phyloP scores from a whole-genome alignment of 2,797 vertebrate genomes.

The Selene dorsalis region DNA sequence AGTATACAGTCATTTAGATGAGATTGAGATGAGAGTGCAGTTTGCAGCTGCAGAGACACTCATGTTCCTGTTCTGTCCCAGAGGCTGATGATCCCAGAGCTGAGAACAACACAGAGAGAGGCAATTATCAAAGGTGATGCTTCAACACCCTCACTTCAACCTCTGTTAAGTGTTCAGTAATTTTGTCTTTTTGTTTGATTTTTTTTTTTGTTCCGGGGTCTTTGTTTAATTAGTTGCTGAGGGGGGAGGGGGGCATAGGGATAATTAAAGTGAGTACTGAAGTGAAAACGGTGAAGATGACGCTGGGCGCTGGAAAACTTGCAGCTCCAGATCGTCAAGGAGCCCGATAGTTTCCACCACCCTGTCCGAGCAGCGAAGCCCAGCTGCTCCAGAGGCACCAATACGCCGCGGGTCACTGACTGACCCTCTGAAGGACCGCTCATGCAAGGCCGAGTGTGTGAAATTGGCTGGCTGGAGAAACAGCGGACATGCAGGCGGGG shows the following conservation, averaged over 20 bases:
- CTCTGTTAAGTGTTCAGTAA: background rate
- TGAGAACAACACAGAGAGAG: background rate
- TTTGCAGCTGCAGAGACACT: too few relatives aligned
- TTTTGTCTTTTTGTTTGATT: background rate
- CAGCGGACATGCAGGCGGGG: slow-evolving; percentile 22
- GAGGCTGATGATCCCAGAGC: background rate
- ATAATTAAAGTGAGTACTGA: background rate
- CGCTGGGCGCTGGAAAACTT: slow-evolving; percentile 13
- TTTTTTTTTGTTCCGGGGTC: background rate
- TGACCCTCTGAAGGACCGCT: slow-evolving; percentile 54
- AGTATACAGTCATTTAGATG: background rate
- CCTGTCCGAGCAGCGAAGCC: slow-evolving; percentile 24
- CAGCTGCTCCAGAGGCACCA: slow-evolving; percentile 60
- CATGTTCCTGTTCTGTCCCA: background rate
- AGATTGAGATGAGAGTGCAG: background rate
- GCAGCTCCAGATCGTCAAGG: slow-evolving; percentile 31
- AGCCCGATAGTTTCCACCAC: slow-evolving; percentile 36
- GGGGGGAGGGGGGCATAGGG: background rate
- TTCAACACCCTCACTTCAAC: background rate
- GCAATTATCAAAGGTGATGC: background rate
- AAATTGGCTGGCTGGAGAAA: slow-evolving; percentile 49
- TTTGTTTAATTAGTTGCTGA: background rate
- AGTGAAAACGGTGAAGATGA: slow-evolving; percentile 7
- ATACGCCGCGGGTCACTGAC: slow-evolving; percentile 51
- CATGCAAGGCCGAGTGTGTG: slow-evolving; percentile 49